Evolutionary conservation across 1,140 invertebrate species (phyloP), one percentile per base, ranked within the genome.

Genomic region (Plodia interpunctella): DNA sequence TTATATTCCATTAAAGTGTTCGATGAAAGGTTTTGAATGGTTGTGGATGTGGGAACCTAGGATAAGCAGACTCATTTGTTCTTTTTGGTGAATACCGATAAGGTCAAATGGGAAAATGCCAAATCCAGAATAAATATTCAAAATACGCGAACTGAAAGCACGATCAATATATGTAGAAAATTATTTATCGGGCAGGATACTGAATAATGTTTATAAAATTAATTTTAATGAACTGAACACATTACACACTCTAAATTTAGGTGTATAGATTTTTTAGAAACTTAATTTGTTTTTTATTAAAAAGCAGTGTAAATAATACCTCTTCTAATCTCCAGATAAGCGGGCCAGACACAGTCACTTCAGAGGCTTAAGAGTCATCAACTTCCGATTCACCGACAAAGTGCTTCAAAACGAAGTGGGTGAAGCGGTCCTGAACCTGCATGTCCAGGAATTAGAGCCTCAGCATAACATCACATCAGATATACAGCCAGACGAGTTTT

Each of bases 371-470:
- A 89, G 89, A 63, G 78, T 91, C 28, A 86, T 91, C 57, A 91
- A 91, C 79, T 93, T 93, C 70, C 88, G 83, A 54, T 91, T 93
- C 59, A 90, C 91, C 4, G 88, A 91, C 17, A 91, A 91, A 66
- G 83, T 92, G 19, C 79, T 90, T 9, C 87, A 91, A 60, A 91
- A 90, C 61, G 88, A 90, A 60, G 88, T 93, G 0, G 71, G 88
- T 20, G 88, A 90, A 52, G 92, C 92, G 0, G 71, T 88, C 49
- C 84, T 93, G 5, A 92, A 92, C 87, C 62, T 93, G 17, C 90
- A 91, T 74, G 65, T 92, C 9, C 83, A 84, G 44, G 88, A 90
- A 67, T 67, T 79, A 59, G 83, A 86, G 62, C 60, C 72, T 38
- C 63, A 74, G 18, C 68, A 74, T 30, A 88, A 87, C 65, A 68